phyloP scores from a whole-genome alignment of 2,113 vertebrate species.

The Laticauda colubrina region DNA sequence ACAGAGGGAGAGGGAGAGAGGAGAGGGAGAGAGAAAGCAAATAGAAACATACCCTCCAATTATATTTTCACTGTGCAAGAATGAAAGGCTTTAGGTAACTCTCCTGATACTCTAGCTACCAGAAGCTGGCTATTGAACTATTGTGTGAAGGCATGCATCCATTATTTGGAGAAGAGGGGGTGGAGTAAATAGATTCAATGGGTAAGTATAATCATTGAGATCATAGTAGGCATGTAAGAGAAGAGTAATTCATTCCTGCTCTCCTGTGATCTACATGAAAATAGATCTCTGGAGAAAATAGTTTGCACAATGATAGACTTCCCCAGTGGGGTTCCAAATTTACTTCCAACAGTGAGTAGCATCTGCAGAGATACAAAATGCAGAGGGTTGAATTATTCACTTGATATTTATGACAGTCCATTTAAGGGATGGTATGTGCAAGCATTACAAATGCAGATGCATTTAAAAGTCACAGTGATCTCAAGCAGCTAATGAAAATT shows the following conservation, averaged over 20 bases:
- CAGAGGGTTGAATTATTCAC: not conserved
- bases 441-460: not conserved
- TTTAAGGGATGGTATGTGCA: not conserved
- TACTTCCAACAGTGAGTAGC: not conserved
- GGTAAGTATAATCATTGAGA: not conserved
- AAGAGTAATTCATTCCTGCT: not conserved
- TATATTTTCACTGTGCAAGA: not conserved
- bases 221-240: not conserved
- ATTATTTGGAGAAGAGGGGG: not conserved
- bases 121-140: not conserved
- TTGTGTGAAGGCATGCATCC: not conserved
- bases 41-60: not conserved
- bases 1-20: too few species aligned
- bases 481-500: not conserved
- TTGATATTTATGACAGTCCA: not conserved
- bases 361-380: not conserved
- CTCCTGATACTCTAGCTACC: not conserved
- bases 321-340: not conserved
- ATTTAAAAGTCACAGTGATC: not conserved
- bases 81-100: not conserved
- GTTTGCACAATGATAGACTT: not conserved
- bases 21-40: not conserved
- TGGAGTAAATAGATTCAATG: not conserved
- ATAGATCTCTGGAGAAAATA: not conserved
- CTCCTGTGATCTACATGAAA: not conserved